phyloP scores from a whole-genome alignment of 30 jellyfish, hydroid and myxozoan genomes.

The Sanderia malayensis region DNA sequence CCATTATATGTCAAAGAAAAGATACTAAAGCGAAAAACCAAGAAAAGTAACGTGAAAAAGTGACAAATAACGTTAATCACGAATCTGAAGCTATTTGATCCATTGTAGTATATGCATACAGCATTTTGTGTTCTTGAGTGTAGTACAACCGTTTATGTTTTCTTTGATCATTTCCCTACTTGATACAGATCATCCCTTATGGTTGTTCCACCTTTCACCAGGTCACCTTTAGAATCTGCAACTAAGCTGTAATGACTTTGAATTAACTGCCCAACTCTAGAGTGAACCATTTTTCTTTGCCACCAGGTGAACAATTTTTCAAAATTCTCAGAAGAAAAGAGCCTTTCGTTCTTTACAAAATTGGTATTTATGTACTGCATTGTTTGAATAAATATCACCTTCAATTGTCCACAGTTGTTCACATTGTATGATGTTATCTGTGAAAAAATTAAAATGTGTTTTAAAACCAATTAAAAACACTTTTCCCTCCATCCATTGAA shows the following conservation, averaged over 20 bases:
- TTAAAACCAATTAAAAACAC: too few relatives aligned
- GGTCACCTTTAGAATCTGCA: background rate
- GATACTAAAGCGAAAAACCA: too few relatives aligned
- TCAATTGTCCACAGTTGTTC: conserved; percentile 13
- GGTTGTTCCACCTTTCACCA: conserved; percentile 22
- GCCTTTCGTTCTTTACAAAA: background rate
- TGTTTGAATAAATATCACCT: background rate
- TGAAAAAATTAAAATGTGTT: too few relatives aligned
- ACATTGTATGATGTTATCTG: conserved; percentile 34
- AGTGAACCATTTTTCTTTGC: conserved; percentile 31
- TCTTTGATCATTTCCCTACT: conserved; percentile 2
- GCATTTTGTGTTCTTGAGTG: too few relatives aligned
- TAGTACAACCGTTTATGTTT: too few relatives aligned
- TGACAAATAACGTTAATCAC: too few relatives aligned
- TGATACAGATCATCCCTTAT: conserved; percentile 21
- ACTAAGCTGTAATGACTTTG: background rate
- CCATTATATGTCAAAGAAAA: too few relatives aligned
- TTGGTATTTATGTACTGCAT: background rate
- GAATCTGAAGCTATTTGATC: too few relatives aligned
- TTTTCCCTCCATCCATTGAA: too few relatives aligned
- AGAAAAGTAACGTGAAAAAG: too few relatives aligned
- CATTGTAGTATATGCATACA: too few relatives aligned
- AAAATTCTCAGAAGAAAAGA: background rate
- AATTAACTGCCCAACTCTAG: conserved; percentile 17
- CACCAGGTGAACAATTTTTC: conserved; percentile 18